Evolutionary conservation across 2,797 vertebrate species (phyloP), one percentile per base, ranked within the genome.

Genomic region (Sandelia bainsii): DNA sequence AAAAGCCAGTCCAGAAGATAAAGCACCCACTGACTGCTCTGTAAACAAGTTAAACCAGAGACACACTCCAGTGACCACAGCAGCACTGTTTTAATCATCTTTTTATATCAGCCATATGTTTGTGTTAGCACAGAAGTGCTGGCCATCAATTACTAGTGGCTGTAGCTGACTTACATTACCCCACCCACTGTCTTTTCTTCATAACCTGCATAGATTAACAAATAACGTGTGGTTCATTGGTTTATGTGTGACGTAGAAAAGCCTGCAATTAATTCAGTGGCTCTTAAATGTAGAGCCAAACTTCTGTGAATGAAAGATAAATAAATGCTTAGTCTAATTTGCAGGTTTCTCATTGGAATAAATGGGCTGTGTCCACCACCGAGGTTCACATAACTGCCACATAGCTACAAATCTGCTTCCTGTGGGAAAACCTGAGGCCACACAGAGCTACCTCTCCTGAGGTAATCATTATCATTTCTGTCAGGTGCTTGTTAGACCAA

Each of bases 401-500:
- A 65, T 46, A 46, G 82, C 78, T 68, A 73, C 77, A 86, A 75
- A 84, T 78, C 67, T 65, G 73, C 74, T 79, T 85, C 78, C 70
- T 79, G 59, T 80, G 78, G 79, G 60, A 72, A 72, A 86, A 59
- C 77, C 56, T 65, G 75, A 74, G 73, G 69, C 75, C 81, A 73
- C 49, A 50, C 54, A 16, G 65, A 34, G 37, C 62, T 72, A 51
- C 71, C 68, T 82, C 69, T 80, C 80, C 78, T 64, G 57, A 69
- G 71, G 62, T 85, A 81, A 83, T 91, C 80, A 82, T 90, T 82
- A 83, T 85, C 57, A 83, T 87, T 88, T 89, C 67, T 80, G 84
- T 90, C 89, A 81, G 86, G 79, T 52, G 49, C 77, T 87, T 83
- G 82, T 89, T 92, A 87, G 77, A 62, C 64, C 51, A 60, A 62